Evolutionary conservation across 2,797 vertebrate genomes (phyloP).

Genomic region (Spinibarbus caldwelli): DNA sequence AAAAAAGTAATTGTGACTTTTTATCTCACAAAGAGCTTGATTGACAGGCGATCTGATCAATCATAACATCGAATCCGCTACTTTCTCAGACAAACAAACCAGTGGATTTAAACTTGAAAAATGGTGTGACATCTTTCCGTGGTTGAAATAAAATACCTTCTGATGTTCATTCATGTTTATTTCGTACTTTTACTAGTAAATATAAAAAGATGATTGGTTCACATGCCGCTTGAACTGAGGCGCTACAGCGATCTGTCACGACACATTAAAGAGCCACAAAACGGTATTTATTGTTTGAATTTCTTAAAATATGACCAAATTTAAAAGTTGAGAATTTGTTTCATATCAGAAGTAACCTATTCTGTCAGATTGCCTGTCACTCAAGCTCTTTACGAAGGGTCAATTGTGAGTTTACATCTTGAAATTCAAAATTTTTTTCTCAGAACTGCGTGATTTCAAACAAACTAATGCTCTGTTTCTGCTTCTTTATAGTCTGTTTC

Average conservation of each 20-base stretch:
- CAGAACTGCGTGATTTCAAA: neutral
- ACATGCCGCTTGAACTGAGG: too few species aligned
- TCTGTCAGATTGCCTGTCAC: neutral
- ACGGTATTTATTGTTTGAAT: neutral
- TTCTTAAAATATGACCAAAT: neutral
- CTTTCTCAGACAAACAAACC: neutral
- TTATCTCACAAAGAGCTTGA: neutral
- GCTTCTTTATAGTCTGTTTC: neutral
- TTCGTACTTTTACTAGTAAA: neutral
- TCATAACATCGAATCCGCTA: neutral
- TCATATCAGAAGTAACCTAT: too few species aligned
- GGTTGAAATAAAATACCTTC: neutral
- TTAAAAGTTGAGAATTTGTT: neutral
- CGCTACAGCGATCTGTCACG: neutral
- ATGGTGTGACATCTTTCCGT: neutral
- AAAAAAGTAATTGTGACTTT: neutral
- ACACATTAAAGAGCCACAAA: neutral
- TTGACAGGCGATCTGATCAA: neutral
- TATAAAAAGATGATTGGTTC: neutral
- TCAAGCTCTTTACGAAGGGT: neutral
- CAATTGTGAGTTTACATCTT: neutral
- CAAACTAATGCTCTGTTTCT: neutral
- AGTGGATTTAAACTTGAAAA: neutral
- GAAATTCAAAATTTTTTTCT: neutral
- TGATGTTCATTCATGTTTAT: neutral